Percentiles rank a stretch among this genome's conserved stretches.
phyloP scores from a whole-genome alignment of 37 sponge, comb jelly and placozoan genomes.

The Beroe ovata region DNA sequence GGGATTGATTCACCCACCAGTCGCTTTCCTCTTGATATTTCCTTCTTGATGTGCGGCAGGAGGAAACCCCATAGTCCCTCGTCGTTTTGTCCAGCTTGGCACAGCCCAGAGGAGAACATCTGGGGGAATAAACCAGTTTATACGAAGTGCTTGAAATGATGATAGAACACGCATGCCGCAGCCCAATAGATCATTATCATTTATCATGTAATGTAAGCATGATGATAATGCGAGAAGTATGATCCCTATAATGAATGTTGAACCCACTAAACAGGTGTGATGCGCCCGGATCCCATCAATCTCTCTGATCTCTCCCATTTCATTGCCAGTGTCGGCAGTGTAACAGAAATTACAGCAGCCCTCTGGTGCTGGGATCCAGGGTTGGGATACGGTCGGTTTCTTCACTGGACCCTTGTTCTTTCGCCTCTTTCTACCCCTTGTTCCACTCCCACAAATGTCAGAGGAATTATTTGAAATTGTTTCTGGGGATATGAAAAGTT shows the following conservation, averaged over 20 bases:
- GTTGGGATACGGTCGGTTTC: neutral
- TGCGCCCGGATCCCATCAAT: slow-evolving; percentile 17
- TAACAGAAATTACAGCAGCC: slow-evolving; percentile 50
- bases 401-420: slow-evolving; percentile 9
- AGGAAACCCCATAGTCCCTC: slow-evolving; percentile 65
- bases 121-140: neutral
- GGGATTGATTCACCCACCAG: no score
- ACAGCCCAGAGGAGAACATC: slow-evolving; percentile 43
- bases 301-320: slow-evolving; percentile 31
- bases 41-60: slow-evolving; percentile 24
- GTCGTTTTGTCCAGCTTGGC: slow-evolving; percentile 45
- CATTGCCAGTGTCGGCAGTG: neutral
- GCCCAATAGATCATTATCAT: no score
- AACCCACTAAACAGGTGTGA: slow-evolving; percentile 59
- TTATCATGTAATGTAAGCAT: no score
- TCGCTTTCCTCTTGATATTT: slow-evolving; percentile 40
- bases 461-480: neutral
- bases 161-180: no score
- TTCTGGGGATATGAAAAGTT: no score
- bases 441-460: neutral
- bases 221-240: no score
- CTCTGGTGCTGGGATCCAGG: slow-evolving; percentile 15
- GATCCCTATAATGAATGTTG: no score
- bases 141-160: no score
- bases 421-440: neutral